A percentile compares a stretch with the other conserved stretches of the same genome.
These are phyloP conservation scores for Electrona antarctica DNA, from an alignment of 2,113 vertebrate genomes.

Conservation along the genomic window DNA sequence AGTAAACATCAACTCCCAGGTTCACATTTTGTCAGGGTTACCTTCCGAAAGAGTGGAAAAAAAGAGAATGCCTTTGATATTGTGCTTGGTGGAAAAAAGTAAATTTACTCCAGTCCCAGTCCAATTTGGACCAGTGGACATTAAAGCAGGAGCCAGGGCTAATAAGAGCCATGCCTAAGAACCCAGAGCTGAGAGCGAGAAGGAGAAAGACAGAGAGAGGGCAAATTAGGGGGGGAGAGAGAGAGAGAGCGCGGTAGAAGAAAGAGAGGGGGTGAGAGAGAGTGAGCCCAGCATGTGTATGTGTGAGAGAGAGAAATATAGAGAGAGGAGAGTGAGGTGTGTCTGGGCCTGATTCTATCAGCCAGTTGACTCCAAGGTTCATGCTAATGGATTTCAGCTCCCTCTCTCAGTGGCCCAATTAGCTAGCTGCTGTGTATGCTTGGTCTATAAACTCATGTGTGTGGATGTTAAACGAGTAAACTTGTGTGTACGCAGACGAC, in stretches of 20 bases:
- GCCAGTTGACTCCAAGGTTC: conserved; percentile 59
- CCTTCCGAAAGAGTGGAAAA: conserved; percentile 23
- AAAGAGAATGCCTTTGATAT: conserved; percentile 78
- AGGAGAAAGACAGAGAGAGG: conserved; percentile 20
- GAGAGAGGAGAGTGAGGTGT: conserved; percentile 62
- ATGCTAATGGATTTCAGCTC: conserved; percentile 81
- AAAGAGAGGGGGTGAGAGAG: conserved; percentile 22
- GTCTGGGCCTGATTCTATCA: conserved; percentile 58
- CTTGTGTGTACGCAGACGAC: conserved; percentile 12
- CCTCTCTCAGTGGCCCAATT: conserved; percentile 73
- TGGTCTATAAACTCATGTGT: conserved; percentile 55
- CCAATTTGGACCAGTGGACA: conserved; percentile 77
- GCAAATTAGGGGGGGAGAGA: background rate
- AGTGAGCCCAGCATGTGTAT: background rate
- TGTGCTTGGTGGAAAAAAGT: conserved; percentile 68
- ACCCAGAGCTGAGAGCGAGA: background rate
- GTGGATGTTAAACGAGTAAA: conserved; percentile 44
- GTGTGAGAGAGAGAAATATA: background rate
- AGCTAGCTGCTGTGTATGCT: conserved; percentile 60
- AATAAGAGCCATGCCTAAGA: conserved; percentile 80
- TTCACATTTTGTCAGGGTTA: conserved; percentile 61
- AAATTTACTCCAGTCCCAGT: conserved; percentile 76
- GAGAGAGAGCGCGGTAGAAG: background rate
- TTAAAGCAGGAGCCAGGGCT: conserved; percentile 80
- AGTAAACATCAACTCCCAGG: conserved; percentile 66